Conservation (phyloP, 2,888 invertebrate genomes). For the Amorpha juglandis region DNA sequence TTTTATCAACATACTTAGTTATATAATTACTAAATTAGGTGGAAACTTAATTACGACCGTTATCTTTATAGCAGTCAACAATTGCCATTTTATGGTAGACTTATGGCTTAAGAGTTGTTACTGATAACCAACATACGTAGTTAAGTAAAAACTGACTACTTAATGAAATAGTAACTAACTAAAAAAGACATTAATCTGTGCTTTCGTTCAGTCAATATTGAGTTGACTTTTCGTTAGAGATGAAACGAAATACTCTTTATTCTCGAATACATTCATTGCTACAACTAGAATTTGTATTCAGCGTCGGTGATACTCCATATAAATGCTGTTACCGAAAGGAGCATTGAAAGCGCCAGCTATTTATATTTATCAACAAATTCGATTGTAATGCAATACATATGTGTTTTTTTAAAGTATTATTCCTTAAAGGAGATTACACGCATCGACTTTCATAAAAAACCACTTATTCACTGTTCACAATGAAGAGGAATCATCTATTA, state of each 20-base stretch:
- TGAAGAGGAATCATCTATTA: slow-evolving; percentile 64
- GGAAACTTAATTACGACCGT: too few species aligned
- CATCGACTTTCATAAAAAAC: slow-evolving; percentile 57
- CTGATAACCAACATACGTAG: neutral
- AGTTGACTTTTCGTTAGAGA: neutral
- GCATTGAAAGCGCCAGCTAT: slow-evolving; percentile 12
- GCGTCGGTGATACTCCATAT: slow-evolving; percentile 6
- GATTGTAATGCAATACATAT: slow-evolving; percentile 4
- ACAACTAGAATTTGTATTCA: slow-evolving; percentile 6
- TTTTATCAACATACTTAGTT: too few species aligned
- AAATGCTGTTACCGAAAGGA: neutral
- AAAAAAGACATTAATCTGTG: neutral
- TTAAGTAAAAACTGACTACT: neutral
- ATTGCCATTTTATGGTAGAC: too few species aligned
- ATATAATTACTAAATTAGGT: too few species aligned
- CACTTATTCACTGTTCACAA: slow-evolving; percentile 58
- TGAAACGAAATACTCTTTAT: slow-evolving; percentile 9
- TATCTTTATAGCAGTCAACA: too few species aligned
- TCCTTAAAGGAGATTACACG: slow-evolving; percentile 47
- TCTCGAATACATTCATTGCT: slow-evolving; percentile 12
- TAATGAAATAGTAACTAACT: neutral
- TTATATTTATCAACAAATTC: slow-evolving; percentile 3
- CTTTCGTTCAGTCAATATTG: neutral
- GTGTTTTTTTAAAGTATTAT: slow-evolving; percentile 36
- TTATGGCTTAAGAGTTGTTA: neutral